Evolutionary conservation across 2,888 invertebrate genomes (phyloP), one percentile per base, ranked within the genome.

Genomic region (Pomacea canaliculata): DNA sequence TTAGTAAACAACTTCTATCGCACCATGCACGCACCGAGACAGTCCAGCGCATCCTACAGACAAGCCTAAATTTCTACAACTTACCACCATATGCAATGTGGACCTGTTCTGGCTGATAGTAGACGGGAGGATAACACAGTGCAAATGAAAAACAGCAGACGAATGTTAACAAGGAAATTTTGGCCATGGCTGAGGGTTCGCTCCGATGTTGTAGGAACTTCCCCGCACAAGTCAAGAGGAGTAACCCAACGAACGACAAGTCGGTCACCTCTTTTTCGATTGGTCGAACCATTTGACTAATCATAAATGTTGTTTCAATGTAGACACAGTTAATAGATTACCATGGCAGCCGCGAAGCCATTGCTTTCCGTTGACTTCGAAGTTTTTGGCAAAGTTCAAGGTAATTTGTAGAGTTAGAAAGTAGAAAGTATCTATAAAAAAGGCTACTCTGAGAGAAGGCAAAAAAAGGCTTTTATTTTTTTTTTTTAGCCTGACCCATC

Each of bases 381-480:
- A 76, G 81, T 85, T 51, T 82, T 80, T 71, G 85, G 85, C 23
- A 83, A 80, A 79, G 85, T 85, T 27, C 85, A 85, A 81, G 85
- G 84, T 84, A 78, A 74, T 59, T 59, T 7, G 10, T 13, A 23
- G 5, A 23, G 9, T 48, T 10, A 51, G 27, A 23, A 37, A 9
- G n/a, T 46, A 3, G 12, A 37, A 69, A 46, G 27, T 48, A 37
- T n/a, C 7, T 19, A 2, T 56, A 70, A 23, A 9, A 23, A 37
- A 37, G 37, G 37, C 37, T 37, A 37, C 37, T 37, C 37, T 37
- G 37, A 37, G 3, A 37, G 37, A 5, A 37, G 37, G 37, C 37
- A 37, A 37, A 37, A 37, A 37, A 37, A 5, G 37, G 37, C 37
- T 37, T 5, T 5, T 37, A 1, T 37, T 37, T 37, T 5, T 37